Conservation (phyloP, 2,113 vertebrate genomes). For the Aegypius monachus region DNA sequence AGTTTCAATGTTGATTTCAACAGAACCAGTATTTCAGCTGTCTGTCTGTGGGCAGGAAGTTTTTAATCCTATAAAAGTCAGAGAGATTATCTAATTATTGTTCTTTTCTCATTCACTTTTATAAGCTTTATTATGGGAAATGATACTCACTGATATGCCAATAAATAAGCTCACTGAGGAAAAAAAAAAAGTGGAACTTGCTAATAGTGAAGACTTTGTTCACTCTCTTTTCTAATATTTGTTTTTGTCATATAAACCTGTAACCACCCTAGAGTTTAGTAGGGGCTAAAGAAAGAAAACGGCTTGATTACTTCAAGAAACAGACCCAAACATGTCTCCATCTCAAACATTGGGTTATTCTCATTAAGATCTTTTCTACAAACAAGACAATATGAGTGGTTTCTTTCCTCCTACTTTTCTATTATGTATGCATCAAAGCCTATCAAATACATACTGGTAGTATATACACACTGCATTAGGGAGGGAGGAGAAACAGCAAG, state of each 20-base stretch:
- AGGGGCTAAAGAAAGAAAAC: background rate
- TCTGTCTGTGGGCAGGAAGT: background rate
- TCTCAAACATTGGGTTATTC: background rate
- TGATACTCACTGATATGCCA: background rate
- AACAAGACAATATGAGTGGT: background rate
- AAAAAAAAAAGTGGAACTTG: background rate
- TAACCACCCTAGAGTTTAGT: background rate
- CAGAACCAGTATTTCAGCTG: background rate
- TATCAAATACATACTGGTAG: background rate
- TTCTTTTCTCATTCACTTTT: background rate
- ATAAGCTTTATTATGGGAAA: background rate
- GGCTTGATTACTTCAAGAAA: background rate
- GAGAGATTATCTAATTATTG: conserved; percentile 17
- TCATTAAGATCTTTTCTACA: background rate
- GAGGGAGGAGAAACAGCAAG: background rate
- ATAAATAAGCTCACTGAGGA: background rate
- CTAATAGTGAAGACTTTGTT: background rate
- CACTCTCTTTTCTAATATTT: background rate
- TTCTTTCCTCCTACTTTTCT: background rate
- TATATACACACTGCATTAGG: background rate
- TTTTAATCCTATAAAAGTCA: conserved; percentile 21
- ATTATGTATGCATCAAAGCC: background rate
- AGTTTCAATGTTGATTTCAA: background rate
- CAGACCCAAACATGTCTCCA: background rate
- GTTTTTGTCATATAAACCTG: background rate